Conservation (phyloP, 2,888 invertebrate species). For the Andrena bucephala region DNA sequence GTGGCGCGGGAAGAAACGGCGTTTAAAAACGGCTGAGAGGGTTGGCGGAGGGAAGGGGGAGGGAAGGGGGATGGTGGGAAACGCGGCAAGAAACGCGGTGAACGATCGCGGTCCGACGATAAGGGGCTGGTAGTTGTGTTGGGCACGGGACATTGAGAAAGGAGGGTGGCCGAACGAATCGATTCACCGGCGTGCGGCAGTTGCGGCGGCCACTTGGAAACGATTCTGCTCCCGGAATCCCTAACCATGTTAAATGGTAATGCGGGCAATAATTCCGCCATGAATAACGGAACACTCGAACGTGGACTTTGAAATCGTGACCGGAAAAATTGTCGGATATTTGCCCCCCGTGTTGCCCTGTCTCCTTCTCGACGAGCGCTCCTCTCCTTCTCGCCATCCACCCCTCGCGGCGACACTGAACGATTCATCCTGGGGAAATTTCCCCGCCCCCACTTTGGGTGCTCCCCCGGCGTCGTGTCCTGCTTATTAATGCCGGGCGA, state of each 20-base stretch:
- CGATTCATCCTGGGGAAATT: constrained; percentile 30
- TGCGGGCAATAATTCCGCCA: constrained; percentile 64
- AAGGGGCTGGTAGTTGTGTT: constrained; percentile 37
- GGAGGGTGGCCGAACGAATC: constrained; percentile 61
- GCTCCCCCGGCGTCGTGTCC: neutral
- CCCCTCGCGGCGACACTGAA: constrained; percentile 1
- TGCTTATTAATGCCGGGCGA: constrained; percentile 39
- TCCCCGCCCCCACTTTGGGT: neutral
- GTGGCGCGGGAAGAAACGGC: constrained; percentile 42
- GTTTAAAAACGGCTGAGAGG: constrained; percentile 8
- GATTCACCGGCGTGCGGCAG: constrained; percentile 52
- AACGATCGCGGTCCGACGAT: constrained; percentile 62
- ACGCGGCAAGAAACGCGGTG: constrained; percentile 12
- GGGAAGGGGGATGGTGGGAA: neutral
- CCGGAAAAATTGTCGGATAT: constrained; percentile 46
- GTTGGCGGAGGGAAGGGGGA: neutral
- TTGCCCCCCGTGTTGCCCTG: neutral
- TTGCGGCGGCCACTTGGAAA: constrained; percentile 58
- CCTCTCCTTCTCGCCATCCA: neutral
- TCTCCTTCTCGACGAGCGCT: neutral
- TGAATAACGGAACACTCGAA: constrained; percentile 63
- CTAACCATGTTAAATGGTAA: constrained; percentile 71
- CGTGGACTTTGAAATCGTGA: constrained; percentile 62
- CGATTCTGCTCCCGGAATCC: constrained; percentile 64
- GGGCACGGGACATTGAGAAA: constrained; percentile 45